Evolutionary conservation across 2,113 vertebrate species (phyloP), one percentile per base, ranked within the genome.

Genomic region (Daubentonia madagascariensis): DNA sequence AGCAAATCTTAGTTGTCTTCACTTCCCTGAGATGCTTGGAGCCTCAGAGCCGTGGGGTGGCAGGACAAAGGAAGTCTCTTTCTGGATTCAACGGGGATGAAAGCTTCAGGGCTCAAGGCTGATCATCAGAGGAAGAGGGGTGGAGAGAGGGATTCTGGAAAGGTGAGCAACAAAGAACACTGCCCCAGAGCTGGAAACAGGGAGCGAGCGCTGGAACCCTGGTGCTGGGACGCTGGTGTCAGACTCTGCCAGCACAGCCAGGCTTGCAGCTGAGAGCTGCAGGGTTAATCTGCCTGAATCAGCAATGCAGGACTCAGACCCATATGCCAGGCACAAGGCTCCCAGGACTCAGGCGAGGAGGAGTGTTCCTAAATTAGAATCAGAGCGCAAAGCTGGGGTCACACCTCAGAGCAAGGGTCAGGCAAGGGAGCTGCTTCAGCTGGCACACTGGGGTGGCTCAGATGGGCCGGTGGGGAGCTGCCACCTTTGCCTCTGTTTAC

Each of bases 341-440:
- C 83, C 87, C 6, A 23, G 88, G 67, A 73, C 32, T 65, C 37
- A 75, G 88, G n/a, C 0, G 0, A 89, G 22, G 79, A 94, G 88
- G 52, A 83, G 30, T 70, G 23, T 96, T 88, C 85, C 85, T 50
- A 65, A 96, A 93, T 97, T 96, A 98, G 97, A 95, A 81, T 35
- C 52, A 1, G 50, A 89, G 92, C 65, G 86, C 72, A 50, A 86
- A 92, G 86, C 86, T 68, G 70, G 92, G 96, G 96, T 95, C 90
- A 97, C 81, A 93, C 78, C 95, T 97, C 83, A 17, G 76, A 81
- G 50, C 59, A 48, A 79, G 76, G 95, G 92, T 93, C 89, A 95
- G 80, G 78, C 0, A 43, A 73, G 20, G 28, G 78, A 65, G 67
- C 75, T 16, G 20, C 68, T 78, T 59, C 48, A 23, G 28, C 5